phyloP scores from a whole-genome alignment of 2,888 invertebrate genomes.

The Liopterus haemorrhoidalis region DNA sequence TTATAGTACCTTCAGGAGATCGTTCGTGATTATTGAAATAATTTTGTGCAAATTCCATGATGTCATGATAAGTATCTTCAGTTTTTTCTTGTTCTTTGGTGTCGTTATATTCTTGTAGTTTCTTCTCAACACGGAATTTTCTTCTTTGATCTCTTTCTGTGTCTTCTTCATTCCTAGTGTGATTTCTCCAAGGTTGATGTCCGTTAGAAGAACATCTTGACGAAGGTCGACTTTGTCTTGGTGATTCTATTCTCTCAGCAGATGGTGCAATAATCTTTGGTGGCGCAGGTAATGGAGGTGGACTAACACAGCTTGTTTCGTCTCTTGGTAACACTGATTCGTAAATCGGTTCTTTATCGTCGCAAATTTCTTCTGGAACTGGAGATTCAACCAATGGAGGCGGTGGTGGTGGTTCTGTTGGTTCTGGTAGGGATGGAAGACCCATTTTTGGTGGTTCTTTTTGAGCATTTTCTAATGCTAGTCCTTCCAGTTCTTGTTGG shows the following conservation, averaged over 20 bases:
- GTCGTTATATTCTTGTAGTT: slow-evolving; percentile 74
- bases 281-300: slow-evolving; percentile 48
- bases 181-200: slow-evolving; percentile 42
- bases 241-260: slow-evolving; percentile 44
- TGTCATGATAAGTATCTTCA: slow-evolving; percentile 65
- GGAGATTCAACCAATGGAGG: slow-evolving; percentile 49
- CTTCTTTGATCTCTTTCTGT: slow-evolving; percentile 71
- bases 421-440: slow-evolving; percentile 66
- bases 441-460: slow-evolving; percentile 47
- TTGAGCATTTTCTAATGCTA: slow-evolving; percentile 45
- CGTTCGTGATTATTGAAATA: slow-evolving; percentile 86
- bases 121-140: slow-evolving; percentile 78
- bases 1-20: slow-evolving; percentile 80
- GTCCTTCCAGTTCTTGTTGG: slow-evolving; percentile 55
- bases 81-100: slow-evolving; percentile 48
- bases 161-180: slow-evolving; percentile 34
- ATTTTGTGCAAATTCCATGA: slow-evolving; percentile 88
- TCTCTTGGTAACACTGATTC: slow-evolving; percentile 74
- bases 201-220: slow-evolving; percentile 49
- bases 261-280: slow-evolving; percentile 44
- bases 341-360: slow-evolving; percentile 70
- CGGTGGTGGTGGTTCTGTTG: slow-evolving; percentile 68
- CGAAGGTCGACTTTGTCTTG: slow-evolving; percentile 49
- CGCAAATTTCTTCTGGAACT: slow-evolving; percentile 48
- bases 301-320: slow-evolving; percentile 45